phyloP scores from a whole-genome alignment of 2,113 vertebrate genomes.

The Mohoua ochrocephala region DNA sequence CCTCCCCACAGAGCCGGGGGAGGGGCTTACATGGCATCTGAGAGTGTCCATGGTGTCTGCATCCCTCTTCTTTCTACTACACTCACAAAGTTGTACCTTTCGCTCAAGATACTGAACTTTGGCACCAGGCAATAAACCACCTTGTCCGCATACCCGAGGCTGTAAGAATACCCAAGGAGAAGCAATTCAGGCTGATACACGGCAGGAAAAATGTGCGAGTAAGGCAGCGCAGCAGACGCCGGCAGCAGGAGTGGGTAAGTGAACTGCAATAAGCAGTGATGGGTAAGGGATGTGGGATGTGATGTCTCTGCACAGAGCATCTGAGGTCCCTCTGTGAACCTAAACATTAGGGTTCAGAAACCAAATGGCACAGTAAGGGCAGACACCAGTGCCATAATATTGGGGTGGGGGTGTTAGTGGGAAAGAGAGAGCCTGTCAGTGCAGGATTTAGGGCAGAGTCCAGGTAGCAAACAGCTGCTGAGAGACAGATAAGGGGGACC shows the following conservation, averaged over 20 bases:
- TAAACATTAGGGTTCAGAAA: not conserved
- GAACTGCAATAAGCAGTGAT: not conserved
- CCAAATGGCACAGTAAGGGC: not conserved
- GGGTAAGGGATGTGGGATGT: not conserved
- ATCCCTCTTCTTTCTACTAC: not conserved
- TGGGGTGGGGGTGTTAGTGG: not conserved
- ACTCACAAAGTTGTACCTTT: not conserved
- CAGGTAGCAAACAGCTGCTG: not conserved
- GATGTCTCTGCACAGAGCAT: not conserved
- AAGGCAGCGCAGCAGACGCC: not conserved
- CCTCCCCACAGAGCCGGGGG: not conserved
- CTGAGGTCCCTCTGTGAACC: not conserved
- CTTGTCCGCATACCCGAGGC: not conserved
- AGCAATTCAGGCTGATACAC: fast-evolving
- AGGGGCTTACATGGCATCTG: not conserved
- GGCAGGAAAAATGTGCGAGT: not conserved
- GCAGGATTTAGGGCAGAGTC: not conserved
- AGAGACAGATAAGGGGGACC: not conserved
- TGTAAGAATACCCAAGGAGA: not conserved
- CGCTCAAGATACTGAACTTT: not conserved
- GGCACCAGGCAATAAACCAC: not conserved
- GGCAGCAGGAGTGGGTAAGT: not conserved
- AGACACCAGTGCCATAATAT: not conserved
- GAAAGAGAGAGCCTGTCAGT: not conserved
- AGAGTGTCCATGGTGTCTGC: not conserved